phyloP scores from a whole-genome alignment of 1,140 invertebrate species.

The Sinella curviseta region DNA sequence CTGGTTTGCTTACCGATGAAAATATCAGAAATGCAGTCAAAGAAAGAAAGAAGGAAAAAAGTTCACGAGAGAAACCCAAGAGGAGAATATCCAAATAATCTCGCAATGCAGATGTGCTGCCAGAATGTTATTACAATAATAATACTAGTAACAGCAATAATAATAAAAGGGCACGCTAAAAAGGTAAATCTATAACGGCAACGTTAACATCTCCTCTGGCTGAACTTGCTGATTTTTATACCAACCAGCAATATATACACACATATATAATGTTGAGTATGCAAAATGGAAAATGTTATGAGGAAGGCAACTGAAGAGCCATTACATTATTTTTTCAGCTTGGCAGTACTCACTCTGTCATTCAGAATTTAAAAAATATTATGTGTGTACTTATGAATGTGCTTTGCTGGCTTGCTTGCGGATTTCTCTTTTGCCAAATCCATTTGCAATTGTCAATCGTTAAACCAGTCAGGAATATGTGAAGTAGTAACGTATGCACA shows the following conservation, averaged over 20 bases:
- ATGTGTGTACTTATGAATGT: background rate
- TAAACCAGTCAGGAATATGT: background rate
- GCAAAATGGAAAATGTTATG: background rate
- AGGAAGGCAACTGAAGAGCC: too few species aligned
- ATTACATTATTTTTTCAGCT: too few species aligned
- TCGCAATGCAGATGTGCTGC: background rate
- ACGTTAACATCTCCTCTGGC: too few species aligned
- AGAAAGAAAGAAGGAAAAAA: background rate
- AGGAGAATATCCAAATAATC: too few species aligned
- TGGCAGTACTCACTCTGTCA: too few species aligned
- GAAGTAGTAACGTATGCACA: background rate
- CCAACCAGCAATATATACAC: too few species aligned
- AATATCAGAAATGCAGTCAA: too few species aligned
- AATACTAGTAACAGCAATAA: too few species aligned
- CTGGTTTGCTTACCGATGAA: too few species aligned
- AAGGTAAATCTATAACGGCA: background rate
- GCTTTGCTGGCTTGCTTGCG: background rate
- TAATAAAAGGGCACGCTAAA: background rate
- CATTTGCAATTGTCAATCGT: conserved; percentile 21
- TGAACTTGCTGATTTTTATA: too few species aligned
- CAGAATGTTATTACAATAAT: too few species aligned
- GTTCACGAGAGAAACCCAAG: background rate
- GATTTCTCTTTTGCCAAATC: conserved; percentile 14
- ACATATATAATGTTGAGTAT: background rate
- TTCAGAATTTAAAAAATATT: too few species aligned